phyloP scores from a whole-genome alignment of 2,797 vertebrate genomes.

The Potorous gilbertii region DNA sequence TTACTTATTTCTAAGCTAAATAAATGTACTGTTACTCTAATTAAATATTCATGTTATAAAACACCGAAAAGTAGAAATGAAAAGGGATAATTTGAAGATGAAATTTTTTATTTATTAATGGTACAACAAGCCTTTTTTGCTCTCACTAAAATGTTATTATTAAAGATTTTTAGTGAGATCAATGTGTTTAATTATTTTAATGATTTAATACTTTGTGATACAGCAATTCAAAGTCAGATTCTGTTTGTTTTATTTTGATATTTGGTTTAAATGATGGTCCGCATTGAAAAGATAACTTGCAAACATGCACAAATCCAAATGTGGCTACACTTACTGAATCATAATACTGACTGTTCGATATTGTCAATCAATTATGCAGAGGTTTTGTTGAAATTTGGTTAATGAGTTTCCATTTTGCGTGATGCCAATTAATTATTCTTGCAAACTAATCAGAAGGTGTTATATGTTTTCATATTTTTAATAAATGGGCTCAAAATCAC shows the following conservation, averaged over 20 bases:
- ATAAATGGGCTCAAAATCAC: neutral
- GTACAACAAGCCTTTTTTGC: neutral
- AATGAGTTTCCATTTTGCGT: neutral
- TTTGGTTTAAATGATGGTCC: neutral
- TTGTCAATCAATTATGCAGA: neutral
- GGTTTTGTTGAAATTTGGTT: neutral
- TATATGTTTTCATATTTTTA: neutral
- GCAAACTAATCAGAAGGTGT: neutral
- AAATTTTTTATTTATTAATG: neutral
- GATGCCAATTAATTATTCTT: neutral
- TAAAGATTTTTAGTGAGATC: neutral
- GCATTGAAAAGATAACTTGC: neutral
- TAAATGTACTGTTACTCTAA: neutral
- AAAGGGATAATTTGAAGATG: neutral
- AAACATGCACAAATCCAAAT: no score
- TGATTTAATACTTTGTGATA: neutral
- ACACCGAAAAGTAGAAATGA: neutral
- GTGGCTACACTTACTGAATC: neutral
- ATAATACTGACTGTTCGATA: neutral
- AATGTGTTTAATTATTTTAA: neutral
- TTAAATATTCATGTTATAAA: neutral
- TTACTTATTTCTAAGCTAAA: neutral
- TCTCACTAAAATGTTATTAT: neutral
- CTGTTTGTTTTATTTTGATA: neutral
- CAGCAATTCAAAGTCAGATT: neutral